Percentiles rank a stretch among this genome's conserved stretches.
Evolutionary conservation across 2,888 invertebrate species (phyloP).

Genomic region (Venusia cambrica): DNA sequence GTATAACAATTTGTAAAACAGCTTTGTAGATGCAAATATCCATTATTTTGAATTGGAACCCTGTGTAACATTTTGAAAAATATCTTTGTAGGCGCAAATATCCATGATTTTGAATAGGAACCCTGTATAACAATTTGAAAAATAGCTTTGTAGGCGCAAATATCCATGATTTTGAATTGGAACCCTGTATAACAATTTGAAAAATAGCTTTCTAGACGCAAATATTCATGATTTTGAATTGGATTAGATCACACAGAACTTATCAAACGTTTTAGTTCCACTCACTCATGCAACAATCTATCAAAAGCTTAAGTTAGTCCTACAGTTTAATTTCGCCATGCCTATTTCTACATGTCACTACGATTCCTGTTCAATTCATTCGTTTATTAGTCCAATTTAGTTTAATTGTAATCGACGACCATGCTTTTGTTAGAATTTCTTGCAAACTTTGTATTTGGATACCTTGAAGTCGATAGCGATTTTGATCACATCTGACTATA

Average conservation of each 20-base stretch:
- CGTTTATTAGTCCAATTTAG: constrained; percentile 10
- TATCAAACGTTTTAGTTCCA: constrained; percentile 8
- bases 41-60: too few species aligned
- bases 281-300: constrained; percentile 48
- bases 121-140: not conserved
- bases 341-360: constrained; percentile 41
- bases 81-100: too few species aligned
- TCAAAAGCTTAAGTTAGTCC: constrained; percentile 46
- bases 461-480: constrained; percentile 5
- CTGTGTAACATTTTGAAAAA: too few species aligned
- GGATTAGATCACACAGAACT: constrained; percentile 13
- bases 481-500: too few species aligned
- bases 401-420: constrained; percentile 29
- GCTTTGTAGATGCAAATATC: too few species aligned
- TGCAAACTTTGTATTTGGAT: constrained; percentile 20
- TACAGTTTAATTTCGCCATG: constrained; percentile 46
- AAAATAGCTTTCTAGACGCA: not conserved
- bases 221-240: constrained; percentile 9
- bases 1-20: too few species aligned
- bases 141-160: constrained; percentile 1
- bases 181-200: not conserved
- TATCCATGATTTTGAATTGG: constrained; percentile 4
- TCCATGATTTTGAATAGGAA: too few species aligned
- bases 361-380: constrained; percentile 14
- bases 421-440: constrained; percentile 29